Evolutionary conservation across 2,888 invertebrate species (phyloP).

Genomic region (Eudasyphora cyanicolor): DNA sequence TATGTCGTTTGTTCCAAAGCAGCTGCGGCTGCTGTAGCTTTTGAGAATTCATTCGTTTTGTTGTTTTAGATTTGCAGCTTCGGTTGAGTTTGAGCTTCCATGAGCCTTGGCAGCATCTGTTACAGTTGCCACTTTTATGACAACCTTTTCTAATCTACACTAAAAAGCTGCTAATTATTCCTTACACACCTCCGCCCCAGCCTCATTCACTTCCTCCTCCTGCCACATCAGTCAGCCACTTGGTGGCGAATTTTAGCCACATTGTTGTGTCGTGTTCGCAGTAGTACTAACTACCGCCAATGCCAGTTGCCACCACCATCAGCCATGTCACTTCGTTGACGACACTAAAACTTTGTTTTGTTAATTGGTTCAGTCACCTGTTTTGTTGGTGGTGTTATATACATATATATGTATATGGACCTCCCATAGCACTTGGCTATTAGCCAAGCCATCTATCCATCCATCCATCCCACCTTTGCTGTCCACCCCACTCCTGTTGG

Average conservation of each 20-base stretch:
- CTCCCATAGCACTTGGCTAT: conserved; percentile 27
- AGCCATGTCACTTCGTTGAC: conserved; percentile 51
- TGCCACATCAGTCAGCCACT: not conserved
- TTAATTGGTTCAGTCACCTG: conserved; percentile 78
- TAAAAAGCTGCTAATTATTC: conserved; percentile 63
- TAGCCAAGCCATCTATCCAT: conserved; percentile 8
- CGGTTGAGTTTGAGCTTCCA: not conserved
- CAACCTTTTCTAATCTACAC: conserved; percentile 62
- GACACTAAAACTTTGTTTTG: conserved; percentile 67
- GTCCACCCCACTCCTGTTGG: not conserved
- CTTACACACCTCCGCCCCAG: conserved; percentile 21
- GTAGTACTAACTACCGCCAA: not conserved
- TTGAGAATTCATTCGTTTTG: conserved; percentile 10
- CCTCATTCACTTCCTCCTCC: conserved; percentile 5
- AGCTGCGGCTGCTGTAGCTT: not conserved
- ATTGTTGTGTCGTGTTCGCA: conserved; percentile 17
- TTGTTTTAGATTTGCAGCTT: conserved; percentile 11
- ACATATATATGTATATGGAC: conserved; percentile 21
- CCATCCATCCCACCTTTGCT: conserved; percentile 32
- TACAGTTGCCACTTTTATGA: conserved; percentile 50
- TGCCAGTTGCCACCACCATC: conserved; percentile 3
- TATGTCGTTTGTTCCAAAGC: not conserved
- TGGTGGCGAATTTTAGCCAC: conserved; percentile 14
- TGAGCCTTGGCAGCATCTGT: conserved; percentile 54
- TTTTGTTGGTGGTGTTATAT: conserved; percentile 60